These are phyloP conservation scores for Tetheella fluctuosa DNA, from an alignment of 2,888 invertebrate genomes.

Conservation along the genomic window DNA sequence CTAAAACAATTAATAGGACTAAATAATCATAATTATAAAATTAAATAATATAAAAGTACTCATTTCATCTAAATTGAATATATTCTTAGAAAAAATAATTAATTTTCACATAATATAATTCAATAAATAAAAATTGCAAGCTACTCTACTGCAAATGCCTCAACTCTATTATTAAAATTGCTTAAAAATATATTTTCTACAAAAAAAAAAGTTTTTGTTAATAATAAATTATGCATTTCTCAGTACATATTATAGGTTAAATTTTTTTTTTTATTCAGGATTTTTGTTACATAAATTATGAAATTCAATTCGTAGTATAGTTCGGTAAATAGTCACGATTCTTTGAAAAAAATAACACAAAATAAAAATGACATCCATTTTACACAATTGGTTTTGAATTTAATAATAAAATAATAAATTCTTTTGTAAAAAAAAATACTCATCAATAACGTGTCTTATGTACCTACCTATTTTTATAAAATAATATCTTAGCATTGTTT, in stretches of 20 bases:
- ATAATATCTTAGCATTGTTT: too few species aligned
- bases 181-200: constrained; percentile 10
- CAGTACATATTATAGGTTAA: neutral
- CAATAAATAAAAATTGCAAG: too few species aligned
- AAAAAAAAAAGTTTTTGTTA: constrained; percentile 10
- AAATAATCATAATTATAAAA: neutral
- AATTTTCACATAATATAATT: neutral
- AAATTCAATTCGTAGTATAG: too few species aligned
- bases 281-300: neutral
- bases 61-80: constrained; percentile 25
- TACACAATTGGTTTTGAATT: too few species aligned
- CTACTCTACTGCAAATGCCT: too few species aligned
- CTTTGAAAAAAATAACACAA: neutral
- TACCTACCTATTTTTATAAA: too few species aligned
- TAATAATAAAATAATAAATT: too few species aligned
- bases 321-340: neutral
- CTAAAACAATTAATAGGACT: neutral
- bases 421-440: too few species aligned
- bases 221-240: neutral
- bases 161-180: too few species aligned
- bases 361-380: too few species aligned
- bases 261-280: neutral
- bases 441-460: too few species aligned
- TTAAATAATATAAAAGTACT: constrained; percentile 22
- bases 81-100: neutral